A percentile compares a stretch with the other conserved stretches of the same genome.
These are phyloP conservation scores for Cartodere bifasciata DNA, from an alignment of 2,888 invertebrate genomes.

Conservation along the genomic window DNA sequence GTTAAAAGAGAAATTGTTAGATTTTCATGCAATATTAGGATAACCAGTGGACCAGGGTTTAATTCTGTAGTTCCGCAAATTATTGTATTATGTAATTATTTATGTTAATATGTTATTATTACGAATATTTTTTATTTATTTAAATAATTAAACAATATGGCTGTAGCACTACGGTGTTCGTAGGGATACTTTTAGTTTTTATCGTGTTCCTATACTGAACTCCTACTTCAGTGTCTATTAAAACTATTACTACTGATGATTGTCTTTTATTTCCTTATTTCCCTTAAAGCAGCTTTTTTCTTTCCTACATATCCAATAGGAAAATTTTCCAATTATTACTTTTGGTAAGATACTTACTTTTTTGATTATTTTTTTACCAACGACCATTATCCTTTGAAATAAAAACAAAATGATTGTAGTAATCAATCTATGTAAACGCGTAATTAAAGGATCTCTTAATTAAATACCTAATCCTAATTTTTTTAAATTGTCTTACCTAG, in stretches of 20 bases:
- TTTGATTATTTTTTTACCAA: no score
- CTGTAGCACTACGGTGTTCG: constrained; percentile 34
- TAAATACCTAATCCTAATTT: no score
- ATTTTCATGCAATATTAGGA: constrained; percentile 26
- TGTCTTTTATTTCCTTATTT: constrained; percentile 6
- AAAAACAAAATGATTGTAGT: no score
- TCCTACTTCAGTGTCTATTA: constrained; percentile 35
- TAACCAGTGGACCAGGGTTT: constrained; percentile 34
- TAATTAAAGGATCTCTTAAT: no score
- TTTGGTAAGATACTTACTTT: no score
- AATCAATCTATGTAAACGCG: no score
- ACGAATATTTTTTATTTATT: constrained; percentile 29
- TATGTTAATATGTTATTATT: constrained; percentile 34
- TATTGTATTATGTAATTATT: constrained; percentile 31
- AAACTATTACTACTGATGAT: constrained; percentile 28
- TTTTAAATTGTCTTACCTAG: no score
- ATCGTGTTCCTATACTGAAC: constrained; percentile 35
- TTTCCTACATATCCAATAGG: neutral
- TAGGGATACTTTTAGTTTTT: constrained; percentile 31
- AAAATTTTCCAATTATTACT: no score
- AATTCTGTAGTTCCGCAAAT: constrained; percentile 17
- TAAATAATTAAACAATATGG: constrained; percentile 31
- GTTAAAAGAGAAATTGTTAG: no score
- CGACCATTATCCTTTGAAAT: no score
- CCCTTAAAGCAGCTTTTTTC: neutral